Evolutionary conservation across 2,888 invertebrate genomes (phyloP), one percentile per base, ranked within the genome.

Genomic region (Sicus ferrugineus): DNA sequence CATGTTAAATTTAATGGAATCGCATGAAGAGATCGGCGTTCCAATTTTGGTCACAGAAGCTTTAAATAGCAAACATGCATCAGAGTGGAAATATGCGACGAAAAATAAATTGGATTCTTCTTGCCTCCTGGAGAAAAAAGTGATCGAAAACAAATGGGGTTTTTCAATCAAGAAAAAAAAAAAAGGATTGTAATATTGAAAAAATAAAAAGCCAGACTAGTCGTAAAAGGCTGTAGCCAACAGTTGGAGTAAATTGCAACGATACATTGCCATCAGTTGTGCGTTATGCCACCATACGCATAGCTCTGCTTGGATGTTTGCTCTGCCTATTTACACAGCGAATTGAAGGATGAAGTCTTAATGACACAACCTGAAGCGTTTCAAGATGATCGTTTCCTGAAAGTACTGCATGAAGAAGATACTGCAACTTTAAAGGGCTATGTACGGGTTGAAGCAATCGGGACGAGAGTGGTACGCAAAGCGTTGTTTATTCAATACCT

Each of bases 391-490:
- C 76, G 0, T 63, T 77, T 77, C 6, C 63, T 72, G 4, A n/a
- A n/a, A n/a, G n/a, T n/a, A n/a, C n/a, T n/a, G n/a, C n/a, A n/a
- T n/a, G n/a, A 77, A 76, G 63, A 72, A 75, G 1, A 50, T 77
- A n/a, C n/a, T n/a, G n/a, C n/a, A n/a, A n/a, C n/a, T n/a, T n/a
- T n/a, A n/a, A n/a, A n/a, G n/a, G n/a, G n/a, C n/a, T n/a, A n/a
- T n/a, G 31, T 78, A 78, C 68, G 75, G 70, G 1, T 64, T 77
- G 1, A 77, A 77, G 48, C 75, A 77, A 52, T 66, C 72, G 0
- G 76, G 76, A 9, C 56, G 77, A 0, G 71, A 73, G 46, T 76
- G 77, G 77, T 74, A 76, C 48, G 26, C 16, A 0, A 74, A 73
- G 59, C 42, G n/a, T n/a, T n/a, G n/a, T n/a, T n/a, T n/a, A n/a